Percentiles rank a stretch among this genome's conserved stretches.
These are phyloP conservation scores for Tamias sibiricus DNA, from an alignment of 2,113 vertebrate genomes.

Conservation along the genomic window DNA sequence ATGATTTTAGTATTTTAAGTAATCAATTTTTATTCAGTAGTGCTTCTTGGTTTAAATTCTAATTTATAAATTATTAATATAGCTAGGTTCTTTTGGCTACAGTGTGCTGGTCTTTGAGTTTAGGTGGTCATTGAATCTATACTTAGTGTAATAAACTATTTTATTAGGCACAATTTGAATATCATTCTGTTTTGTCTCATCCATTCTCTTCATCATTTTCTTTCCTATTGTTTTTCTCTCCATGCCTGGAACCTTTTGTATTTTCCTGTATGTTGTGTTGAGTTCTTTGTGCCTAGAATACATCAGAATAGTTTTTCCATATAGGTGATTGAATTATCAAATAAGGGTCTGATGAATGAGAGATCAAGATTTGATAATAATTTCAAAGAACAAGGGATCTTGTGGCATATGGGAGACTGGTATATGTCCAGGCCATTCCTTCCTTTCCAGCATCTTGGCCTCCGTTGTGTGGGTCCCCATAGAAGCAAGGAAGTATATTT, in stretches of 20 bases:
- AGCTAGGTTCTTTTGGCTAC: no score
- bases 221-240: not conserved
- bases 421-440: not conserved
- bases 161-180: not conserved
- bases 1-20: no score
- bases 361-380: not conserved
- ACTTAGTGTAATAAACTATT: not conserved
- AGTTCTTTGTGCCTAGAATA: not conserved
- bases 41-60: no score
- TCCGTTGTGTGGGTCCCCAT: not conserved
- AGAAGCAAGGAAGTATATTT: not conserved
- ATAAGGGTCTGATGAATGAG: not conserved
- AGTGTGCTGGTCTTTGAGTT: no score
- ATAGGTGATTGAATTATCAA: not conserved
- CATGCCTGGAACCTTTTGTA: not conserved
- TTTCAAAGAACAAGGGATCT: not conserved
- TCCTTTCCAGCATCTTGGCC: not conserved
- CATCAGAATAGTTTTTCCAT: not conserved
- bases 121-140: no score
- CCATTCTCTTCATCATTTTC: not conserved
- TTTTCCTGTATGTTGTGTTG: not conserved
- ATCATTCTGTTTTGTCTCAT: not conserved
- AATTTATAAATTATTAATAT: no score
- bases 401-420: accelerated
- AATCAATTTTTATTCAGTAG: no score